Evolutionary conservation across 2,888 invertebrate species (phyloP).

Genomic region (Syritta pipiens): DNA sequence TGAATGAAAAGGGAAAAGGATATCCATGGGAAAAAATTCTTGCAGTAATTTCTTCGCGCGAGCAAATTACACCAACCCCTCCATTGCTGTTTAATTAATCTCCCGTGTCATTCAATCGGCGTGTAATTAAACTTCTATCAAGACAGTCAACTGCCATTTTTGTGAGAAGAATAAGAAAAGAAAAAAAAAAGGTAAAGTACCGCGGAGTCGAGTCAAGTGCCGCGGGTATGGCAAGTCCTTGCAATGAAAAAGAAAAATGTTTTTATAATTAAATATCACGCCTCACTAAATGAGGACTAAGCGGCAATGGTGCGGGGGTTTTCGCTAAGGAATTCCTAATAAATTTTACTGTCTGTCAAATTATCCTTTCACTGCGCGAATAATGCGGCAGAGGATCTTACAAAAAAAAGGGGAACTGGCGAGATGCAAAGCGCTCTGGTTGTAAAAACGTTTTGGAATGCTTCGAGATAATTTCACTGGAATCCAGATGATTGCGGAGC

Average conservation of each 20-base stretch:
- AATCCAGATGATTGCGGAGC: conserved; percentile 26
- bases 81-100: conserved; percentile 70
- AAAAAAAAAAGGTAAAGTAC: not conserved
- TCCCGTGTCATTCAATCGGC: conserved; percentile 72
- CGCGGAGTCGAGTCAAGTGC: conserved; percentile 7
- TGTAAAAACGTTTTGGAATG: conserved; percentile 21
- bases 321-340: conserved; percentile 44
- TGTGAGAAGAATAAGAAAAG: conserved; percentile 12
- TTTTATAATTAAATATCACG: conserved; percentile 68
- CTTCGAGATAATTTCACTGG: not conserved
- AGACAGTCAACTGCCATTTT: conserved; percentile 58
- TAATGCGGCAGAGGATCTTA: conserved; percentile 7
- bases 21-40: conserved; percentile 38
- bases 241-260: conserved; percentile 55
- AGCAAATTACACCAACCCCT: conserved; percentile 46
- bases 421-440: conserved; percentile 12
- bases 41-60: conserved; percentile 36
- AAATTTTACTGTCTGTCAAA: conserved; percentile 59
- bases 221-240: conserved; percentile 41
- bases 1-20: conserved; percentile 4
- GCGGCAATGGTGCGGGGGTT: not conserved
- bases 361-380: conserved; percentile 39
- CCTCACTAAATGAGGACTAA: conserved; percentile 49
- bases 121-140: conserved; percentile 73
- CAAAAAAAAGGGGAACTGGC: not conserved